Conservation (phyloP, 2,888 invertebrate species). For the Protonemura montana region DNA sequence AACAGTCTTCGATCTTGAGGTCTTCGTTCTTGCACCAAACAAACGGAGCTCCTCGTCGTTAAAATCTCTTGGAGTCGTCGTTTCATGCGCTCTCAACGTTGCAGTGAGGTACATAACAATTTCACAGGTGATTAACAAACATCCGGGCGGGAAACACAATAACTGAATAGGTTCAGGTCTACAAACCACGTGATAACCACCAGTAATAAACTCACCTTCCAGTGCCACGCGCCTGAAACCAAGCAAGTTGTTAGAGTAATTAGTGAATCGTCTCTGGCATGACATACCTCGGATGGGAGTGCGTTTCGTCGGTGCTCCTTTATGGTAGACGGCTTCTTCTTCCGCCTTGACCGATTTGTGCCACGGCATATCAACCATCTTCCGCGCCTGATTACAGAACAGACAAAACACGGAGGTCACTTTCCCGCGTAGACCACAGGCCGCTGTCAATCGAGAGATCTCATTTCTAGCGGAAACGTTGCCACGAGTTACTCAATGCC, state of each 20-base stretch:
- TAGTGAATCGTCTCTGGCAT: not conserved
- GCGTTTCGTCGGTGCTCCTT: conserved; percentile 76
- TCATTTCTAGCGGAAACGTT: not conserved
- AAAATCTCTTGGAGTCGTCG: not conserved
- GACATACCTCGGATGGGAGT: conserved; percentile 79
- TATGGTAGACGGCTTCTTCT: conserved; percentile 62
- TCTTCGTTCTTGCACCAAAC: not conserved
- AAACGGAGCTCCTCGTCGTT: not conserved
- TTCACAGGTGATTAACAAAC: not conserved
- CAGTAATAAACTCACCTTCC: not conserved
- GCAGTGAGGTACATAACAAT: not conserved
- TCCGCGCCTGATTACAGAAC: conserved; percentile 60
- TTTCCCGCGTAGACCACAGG: not conserved
- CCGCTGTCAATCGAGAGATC: not conserved
- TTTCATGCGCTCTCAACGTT: not conserved
- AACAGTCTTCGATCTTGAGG: not conserved
- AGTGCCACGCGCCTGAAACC: not conserved
- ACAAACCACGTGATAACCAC: not conserved
- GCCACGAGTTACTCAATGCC: not conserved
- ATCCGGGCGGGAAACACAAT: not conserved
- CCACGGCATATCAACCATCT: conserved; percentile 78
- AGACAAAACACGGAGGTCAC: conserved; percentile 1
- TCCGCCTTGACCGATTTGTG: conserved; percentile 72
- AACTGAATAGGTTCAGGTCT: not conserved
- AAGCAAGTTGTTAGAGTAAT: not conserved